Base-by-base conservation (phyloP, 2,113 vertebrate genomes). In the Vicugna pacos region DNA sequence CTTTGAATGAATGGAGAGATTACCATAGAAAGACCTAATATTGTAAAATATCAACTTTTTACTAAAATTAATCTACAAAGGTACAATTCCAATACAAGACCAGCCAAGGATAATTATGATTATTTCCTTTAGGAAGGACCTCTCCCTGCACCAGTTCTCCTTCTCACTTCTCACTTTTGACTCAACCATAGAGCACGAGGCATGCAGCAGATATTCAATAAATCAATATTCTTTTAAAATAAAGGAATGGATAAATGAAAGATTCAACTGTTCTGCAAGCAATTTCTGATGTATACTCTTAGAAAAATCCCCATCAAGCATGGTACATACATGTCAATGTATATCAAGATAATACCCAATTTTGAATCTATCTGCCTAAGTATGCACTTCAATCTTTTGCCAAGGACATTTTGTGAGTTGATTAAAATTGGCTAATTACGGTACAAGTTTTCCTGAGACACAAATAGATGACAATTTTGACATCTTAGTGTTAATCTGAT, bases 221-320 rank as follows among this genome's bases (percentile, higher is more conserved):
- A 52, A n/a, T 48, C 13, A 38, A 13, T 48, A 95, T 17, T 52
- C 58, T 82, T 86, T 93, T 86, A 38, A 91, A 79, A 96, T 70
- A 56, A 76, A 64, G 10, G 13, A 83, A 64, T 88, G 19, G 77
- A 56, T 83, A 62, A 76, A 83, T 79, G 13, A 84, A 30, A 58
- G 38, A 28, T 15, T 89, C 22, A 80, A 38, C 7, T 70, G 32
- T 87, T 82, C 42, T 69, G 50, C 38, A 93, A 86, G 19, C 22
- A 81, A 93, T 82, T 81, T 75, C 64, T 92, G n/a, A 84, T 77
- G 76, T 79, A 48, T 11, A 30, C 22, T 26, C 30, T 76, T 35
- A 80, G 80, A 85, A 90, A 82, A n/a, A 8, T 56, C 82, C 38
- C 8, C 32, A 77, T 72, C 60, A 64, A 28, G 32, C n/a, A 32